Conservation (phyloP, 1,140 invertebrate species). For the Aplysia californica region DNA sequence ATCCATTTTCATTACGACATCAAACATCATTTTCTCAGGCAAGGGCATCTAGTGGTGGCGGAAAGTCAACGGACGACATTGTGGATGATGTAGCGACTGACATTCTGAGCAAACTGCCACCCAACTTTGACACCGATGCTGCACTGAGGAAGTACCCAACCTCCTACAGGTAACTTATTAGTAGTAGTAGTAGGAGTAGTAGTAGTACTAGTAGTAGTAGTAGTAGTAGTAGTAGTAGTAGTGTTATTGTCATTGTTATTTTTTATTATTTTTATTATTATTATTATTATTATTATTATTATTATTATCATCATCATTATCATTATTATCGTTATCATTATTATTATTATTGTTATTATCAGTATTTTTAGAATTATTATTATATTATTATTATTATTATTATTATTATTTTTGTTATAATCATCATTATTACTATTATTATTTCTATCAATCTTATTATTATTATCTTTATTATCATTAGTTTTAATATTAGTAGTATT, state of each 20-base stretch:
- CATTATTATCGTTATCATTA: too few relatives aligned
- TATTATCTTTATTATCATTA: too few relatives aligned
- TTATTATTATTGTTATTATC: too few relatives aligned
- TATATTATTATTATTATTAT: too few relatives aligned
- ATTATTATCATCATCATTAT: too few relatives aligned
- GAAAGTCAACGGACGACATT: constrained; percentile 74
- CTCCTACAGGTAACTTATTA: constrained; percentile 71
- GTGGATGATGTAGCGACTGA: constrained; percentile 75
- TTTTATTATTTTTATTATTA: not conserved
- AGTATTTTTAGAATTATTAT: too few relatives aligned
- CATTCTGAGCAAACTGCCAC: constrained; percentile 78
- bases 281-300: not conserved
- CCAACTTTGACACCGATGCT: constrained; percentile 77
- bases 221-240: not conserved
- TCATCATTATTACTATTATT: too few relatives aligned
- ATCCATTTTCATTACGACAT: too few relatives aligned
- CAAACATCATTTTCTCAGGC: too few relatives aligned
- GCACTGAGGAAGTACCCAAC: constrained; percentile 79
- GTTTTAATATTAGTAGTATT: too few relatives aligned
- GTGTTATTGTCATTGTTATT: not conserved
- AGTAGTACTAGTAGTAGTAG: not conserved
- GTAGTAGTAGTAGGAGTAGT: not conserved
- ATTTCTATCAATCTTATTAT: too few relatives aligned
- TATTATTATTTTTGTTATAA: too few relatives aligned
- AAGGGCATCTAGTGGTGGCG: constrained; percentile 67